These are phyloP conservation scores for Dermatemys mawii DNA, from an alignment of 2,113 vertebrate genomes.

Conservation along the genomic window DNA sequence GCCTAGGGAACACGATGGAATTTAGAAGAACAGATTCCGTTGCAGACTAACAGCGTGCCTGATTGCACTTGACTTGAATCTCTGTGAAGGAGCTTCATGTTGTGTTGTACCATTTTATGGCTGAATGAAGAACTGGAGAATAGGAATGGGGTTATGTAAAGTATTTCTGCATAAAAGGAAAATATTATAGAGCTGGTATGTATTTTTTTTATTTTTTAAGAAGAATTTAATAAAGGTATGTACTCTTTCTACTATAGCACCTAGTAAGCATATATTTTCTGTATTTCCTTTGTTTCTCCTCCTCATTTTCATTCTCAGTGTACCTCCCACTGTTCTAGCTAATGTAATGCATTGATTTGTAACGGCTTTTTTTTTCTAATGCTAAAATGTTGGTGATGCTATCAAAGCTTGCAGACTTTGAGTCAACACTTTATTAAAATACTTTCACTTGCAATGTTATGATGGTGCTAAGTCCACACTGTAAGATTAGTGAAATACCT, in stretches of 20 bases:
- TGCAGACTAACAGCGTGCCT: constrained; percentile 74
- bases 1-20: constrained; percentile 66
- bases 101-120: constrained; percentile 53
- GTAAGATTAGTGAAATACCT: constrained; percentile 38
- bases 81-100: constrained; percentile 69
- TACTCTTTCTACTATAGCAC: constrained; percentile 48
- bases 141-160: constrained; percentile 53
- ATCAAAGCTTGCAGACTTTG: constrained; percentile 24
- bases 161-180: constrained; percentile 58
- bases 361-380: constrained; percentile 28
- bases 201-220: constrained; percentile 69
- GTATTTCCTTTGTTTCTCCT: constrained; percentile 63
- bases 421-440: constrained; percentile 39
- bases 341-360: constrained; percentile 39
- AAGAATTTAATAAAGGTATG: constrained; percentile 83
- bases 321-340: constrained; percentile 52
- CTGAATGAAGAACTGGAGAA: constrained; percentile 63
- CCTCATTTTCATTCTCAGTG: constrained; percentile 54
- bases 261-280: constrained; percentile 31
- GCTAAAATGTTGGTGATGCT: constrained; percentile 15
- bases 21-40: constrained; percentile 67
- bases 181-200: constrained; percentile 67
- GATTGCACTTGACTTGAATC: constrained; percentile 75
- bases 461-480: constrained; percentile 21
- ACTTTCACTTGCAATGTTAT: constrained; percentile 28